These are phyloP conservation scores for Perccottus glenii DNA, from an alignment of 2,113 vertebrate species.

Conservation along the genomic window DNA sequence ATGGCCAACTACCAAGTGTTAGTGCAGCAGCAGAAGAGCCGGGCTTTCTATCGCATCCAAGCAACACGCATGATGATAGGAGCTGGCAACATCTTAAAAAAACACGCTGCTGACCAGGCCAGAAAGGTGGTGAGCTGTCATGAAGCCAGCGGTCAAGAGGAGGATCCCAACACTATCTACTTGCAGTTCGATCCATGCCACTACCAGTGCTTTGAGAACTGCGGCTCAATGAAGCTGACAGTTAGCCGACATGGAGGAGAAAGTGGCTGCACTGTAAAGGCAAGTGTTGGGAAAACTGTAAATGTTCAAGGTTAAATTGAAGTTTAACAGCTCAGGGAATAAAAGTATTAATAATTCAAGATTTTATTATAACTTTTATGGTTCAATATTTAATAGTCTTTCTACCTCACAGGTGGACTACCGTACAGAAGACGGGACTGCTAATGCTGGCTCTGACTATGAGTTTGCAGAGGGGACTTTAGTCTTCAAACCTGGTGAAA, in stretches of 20 bases:
- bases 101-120: conserved; percentile 86
- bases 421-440: conserved; percentile 84
- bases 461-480: conserved; percentile 85
- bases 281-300: conserved; percentile 34
- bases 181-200: conserved; percentile 83
- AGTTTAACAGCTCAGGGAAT: conserved; percentile 18
- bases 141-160: conserved; percentile 79
- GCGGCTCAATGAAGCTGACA: conserved; percentile 82
- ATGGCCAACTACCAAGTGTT: conserved; percentile 87
- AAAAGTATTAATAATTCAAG: conserved; percentile 40
- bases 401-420: conserved; percentile 80
- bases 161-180: conserved; percentile 82
- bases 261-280: conserved; percentile 79
- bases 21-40: conserved; percentile 86
- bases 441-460: conserved; percentile 86
- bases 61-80: conserved; percentile 89
- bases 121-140: conserved; percentile 84
- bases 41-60: conserved; percentile 87
- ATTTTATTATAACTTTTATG: conserved; percentile 31
- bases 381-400: conserved; percentile 46
- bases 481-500: conserved; percentile 84
- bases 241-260: conserved; percentile 81
- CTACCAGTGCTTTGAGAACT: conserved; percentile 89
- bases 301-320: conserved; percentile 30
- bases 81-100: conserved; percentile 86